Evolutionary conservation across 1,140 invertebrate genomes (phyloP).

Genomic region (Archegozetes longisetosus): DNA sequence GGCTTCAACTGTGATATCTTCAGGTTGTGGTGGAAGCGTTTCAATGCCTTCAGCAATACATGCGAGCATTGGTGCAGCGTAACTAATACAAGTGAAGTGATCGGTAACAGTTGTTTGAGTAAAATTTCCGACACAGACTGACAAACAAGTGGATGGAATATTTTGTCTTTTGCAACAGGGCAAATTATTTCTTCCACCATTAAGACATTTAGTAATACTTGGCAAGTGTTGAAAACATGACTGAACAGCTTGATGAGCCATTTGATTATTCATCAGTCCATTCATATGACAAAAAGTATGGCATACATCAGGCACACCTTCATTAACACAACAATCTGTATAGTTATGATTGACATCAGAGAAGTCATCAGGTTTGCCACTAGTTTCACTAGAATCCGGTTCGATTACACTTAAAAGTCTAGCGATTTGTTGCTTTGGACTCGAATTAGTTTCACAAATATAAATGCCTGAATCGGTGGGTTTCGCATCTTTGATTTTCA

Average conservation of each 20-base stretch:
- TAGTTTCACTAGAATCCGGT: conserved; percentile 26
- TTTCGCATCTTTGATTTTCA: conserved; percentile 51
- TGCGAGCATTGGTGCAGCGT: conserved; percentile 57
- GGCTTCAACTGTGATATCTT: conserved; percentile 47
- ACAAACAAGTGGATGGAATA: conserved; percentile 63
- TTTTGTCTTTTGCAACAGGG: conserved; percentile 62
- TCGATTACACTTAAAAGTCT: conserved; percentile 43
- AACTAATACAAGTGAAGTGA: conserved; percentile 60
- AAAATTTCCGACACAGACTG: conserved; percentile 63
- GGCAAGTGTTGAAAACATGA: conserved; percentile 58
- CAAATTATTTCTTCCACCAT: conserved; percentile 60
- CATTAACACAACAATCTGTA: conserved; percentile 45
- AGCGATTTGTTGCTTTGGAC: conserved; percentile 53
- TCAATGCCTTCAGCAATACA: conserved; percentile 31
- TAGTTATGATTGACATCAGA: conserved; percentile 41
- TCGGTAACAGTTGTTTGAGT: conserved; percentile 61
- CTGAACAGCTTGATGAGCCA: conserved; percentile 48
- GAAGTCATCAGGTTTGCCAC: conserved; percentile 5
- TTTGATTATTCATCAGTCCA: conserved; percentile 56
- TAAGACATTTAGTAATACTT: conserved; percentile 47
- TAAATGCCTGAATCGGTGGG: conserved; percentile 55
- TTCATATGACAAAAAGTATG: conserved; percentile 64
- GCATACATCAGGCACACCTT: conserved; percentile 48
- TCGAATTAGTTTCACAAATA: conserved; percentile 63
- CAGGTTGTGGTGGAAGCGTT: conserved; percentile 44